Evolutionary conservation across 1,140 invertebrate genomes (phyloP).

Genomic region (Lasioglossum albipes): DNA sequence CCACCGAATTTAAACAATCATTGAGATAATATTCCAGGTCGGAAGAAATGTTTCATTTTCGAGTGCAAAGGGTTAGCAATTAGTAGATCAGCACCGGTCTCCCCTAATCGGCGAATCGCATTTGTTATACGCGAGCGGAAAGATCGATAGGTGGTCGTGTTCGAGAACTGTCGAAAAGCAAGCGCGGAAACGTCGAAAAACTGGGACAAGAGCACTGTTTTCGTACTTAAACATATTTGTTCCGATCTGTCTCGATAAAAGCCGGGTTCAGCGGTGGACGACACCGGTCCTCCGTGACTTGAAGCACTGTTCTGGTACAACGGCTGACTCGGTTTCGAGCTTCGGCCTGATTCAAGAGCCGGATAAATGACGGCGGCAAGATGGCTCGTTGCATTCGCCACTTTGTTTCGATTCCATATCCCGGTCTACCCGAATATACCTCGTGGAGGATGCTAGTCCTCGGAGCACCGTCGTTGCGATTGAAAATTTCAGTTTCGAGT

Average conservation of each 20-base stretch:
- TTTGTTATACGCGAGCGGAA: background rate
- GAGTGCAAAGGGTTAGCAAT: no score
- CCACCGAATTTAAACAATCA: no score
- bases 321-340: background rate
- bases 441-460: background rate
- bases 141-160: background rate
- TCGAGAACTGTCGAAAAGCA: background rate
- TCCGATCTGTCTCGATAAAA: constrained; percentile 26
- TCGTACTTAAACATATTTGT: constrained; percentile 14
- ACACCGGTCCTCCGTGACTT: background rate
- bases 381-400: background rate
- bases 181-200: background rate
- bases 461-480: no score
- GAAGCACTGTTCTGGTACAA: background rate
- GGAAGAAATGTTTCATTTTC: no score
- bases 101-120: background rate
- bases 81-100: no score
- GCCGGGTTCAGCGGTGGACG: background rate
- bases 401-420: constrained; percentile 1
- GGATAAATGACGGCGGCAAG: background rate
- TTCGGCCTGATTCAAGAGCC: background rate
- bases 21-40: no score
- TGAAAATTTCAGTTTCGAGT: background rate
- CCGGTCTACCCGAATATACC: background rate
- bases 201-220: constrained; percentile 23